Percentiles rank a stretch among this genome's conserved stretches.
Conservation (phyloP, 2,113 vertebrate genomes). For the Tylochromis polylepis region DNA sequence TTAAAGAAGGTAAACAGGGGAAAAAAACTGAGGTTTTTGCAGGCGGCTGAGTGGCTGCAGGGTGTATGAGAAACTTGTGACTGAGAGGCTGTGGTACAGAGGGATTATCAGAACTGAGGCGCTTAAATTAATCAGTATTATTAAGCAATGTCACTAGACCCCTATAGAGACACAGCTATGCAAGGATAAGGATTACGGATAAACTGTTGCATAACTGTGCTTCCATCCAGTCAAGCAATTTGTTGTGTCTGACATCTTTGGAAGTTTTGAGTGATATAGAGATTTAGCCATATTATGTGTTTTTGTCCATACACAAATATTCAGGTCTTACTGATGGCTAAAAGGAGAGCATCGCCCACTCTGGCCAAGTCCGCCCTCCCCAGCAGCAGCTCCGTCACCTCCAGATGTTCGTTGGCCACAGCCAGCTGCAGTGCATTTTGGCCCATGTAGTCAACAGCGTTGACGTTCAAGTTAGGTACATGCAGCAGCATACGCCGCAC, state of each 20-base stretch:
- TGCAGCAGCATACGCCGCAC: slow-evolving; percentile 95
- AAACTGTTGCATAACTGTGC: neutral
- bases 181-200: neutral
- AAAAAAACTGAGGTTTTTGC: neutral
- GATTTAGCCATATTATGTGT: neutral
- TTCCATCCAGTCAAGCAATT: neutral
- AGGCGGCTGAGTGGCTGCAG: neutral
- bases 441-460: slow-evolving; percentile 97
- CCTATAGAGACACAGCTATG: neutral
- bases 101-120: neutral
- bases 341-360: slow-evolving; percentile 90
- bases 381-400: slow-evolving; percentile 91
- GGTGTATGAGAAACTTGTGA: neutral
- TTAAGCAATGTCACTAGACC: neutral
- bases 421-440: slow-evolving; percentile 93
- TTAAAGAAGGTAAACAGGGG: neutral
- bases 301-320: neutral
- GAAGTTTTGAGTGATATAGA: neutral
- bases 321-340: slow-evolving; percentile 84
- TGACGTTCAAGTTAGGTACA: slow-evolving; percentile 86
- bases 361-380: slow-evolving; percentile 88
- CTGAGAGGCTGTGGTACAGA: neutral
- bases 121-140: neutral
- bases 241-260: neutral
- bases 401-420: slow-evolving; percentile 92